These are phyloP conservation scores for Rostratula benghalensis DNA, from an alignment of 2,113 vertebrate genomes.

Conservation along the genomic window DNA sequence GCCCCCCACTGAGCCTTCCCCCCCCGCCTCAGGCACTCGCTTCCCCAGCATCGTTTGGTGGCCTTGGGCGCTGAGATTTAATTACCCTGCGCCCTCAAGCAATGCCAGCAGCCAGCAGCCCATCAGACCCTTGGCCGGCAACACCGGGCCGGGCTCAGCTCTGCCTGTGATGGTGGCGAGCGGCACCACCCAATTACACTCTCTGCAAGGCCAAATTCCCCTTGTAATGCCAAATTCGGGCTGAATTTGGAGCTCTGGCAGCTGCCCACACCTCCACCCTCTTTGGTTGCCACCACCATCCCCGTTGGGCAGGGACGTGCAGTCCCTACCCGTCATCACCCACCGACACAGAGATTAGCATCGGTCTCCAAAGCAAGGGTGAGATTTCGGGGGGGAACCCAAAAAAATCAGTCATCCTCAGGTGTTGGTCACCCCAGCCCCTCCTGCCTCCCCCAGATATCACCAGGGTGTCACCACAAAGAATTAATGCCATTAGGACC, in stretches of 20 bases:
- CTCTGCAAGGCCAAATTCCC: neutral
- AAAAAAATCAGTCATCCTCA: neutral
- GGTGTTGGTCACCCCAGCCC: neutral
- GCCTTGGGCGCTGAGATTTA: neutral
- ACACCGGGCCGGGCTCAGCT: neutral
- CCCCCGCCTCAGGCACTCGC: fast-evolving
- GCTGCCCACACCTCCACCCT: neutral
- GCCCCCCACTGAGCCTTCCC: neutral
- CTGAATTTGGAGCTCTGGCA: neutral
- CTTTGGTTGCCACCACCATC: neutral
- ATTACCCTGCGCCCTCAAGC: neutral
- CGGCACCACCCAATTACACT: neutral
- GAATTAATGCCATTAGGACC: neutral
- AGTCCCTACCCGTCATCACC: neutral
- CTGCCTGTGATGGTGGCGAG: fast-evolving
- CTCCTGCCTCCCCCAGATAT: neutral
- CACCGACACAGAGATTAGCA: fast-evolving
- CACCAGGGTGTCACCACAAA: neutral
- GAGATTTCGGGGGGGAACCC: neutral
- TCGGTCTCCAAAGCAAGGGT: neutral
- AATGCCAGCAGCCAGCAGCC: neutral
- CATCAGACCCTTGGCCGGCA: neutral
- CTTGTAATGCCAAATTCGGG: neutral
- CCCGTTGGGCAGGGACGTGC: neutral
- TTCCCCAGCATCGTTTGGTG: neutral